Conservation (phyloP, 1,140 invertebrate genomes). For the Zaprionus ornatus region DNA sequence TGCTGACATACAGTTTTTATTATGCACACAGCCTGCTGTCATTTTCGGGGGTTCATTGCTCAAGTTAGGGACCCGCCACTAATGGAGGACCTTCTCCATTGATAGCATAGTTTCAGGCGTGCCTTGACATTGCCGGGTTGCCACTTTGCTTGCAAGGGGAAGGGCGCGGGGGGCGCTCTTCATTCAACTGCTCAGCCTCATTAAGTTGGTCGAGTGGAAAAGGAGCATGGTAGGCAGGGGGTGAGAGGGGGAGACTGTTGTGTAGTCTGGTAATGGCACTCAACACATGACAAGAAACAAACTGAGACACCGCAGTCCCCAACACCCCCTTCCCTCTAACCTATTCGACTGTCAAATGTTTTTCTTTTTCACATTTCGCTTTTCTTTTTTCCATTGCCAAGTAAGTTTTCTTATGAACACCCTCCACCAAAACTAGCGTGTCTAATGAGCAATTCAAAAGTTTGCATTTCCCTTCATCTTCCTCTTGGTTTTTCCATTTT, state of each 20-base stretch:
- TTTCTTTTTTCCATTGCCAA: slow-evolving; percentile 16
- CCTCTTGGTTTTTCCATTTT: slow-evolving; percentile 58
- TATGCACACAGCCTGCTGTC: neutral
- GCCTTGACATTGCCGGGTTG: slow-evolving; percentile 46
- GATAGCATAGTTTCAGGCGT: slow-evolving; percentile 7
- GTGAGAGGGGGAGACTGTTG: neutral
- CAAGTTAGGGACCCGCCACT: neutral
- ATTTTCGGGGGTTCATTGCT: slow-evolving; percentile 13
- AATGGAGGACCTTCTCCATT: slow-evolving; percentile 12
- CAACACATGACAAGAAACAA: slow-evolving; percentile 28
- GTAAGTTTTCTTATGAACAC: slow-evolving; percentile 23
- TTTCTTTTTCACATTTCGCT: slow-evolving; percentile 18
- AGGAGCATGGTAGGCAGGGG: neutral
- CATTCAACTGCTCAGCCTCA: slow-evolving; percentile 30
- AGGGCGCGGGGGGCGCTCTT: slow-evolving; percentile 16
- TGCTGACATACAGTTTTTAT: neutral
- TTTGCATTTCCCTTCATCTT: slow-evolving; percentile 58
- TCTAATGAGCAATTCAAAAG: slow-evolving; percentile 81
- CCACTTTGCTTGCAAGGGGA: slow-evolving; percentile 12
- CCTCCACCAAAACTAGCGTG: slow-evolving; percentile 55
- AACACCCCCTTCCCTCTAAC: neutral
- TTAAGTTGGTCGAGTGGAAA: slow-evolving; percentile 22
- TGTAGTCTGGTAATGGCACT: slow-evolving; percentile 5
- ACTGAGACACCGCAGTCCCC: slow-evolving; percentile 16
- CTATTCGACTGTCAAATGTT: slow-evolving; percentile 34